Percentiles rank a stretch among this genome's conserved stretches.
phyloP scores from a whole-genome alignment of 1,140 invertebrate species.

The Epicauta chinensis region DNA sequence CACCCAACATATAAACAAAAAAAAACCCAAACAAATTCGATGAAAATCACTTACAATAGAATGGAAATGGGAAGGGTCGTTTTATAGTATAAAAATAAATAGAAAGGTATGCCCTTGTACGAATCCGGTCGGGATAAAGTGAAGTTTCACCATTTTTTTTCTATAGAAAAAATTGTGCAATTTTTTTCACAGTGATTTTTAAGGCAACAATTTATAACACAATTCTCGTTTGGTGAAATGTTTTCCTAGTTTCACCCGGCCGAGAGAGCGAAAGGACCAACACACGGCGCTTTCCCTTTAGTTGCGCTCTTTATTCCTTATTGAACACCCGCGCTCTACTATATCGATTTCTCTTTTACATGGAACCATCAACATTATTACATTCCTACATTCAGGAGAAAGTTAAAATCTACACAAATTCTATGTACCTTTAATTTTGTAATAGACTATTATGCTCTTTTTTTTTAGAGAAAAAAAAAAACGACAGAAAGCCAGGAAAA shows the following conservation, averaged over 20 bases:
- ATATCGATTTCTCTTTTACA: constrained; percentile 22
- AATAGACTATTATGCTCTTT: no score
- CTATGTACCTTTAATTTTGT: constrained; percentile 10
- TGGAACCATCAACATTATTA: constrained; percentile 12
- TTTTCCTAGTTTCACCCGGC: constrained; percentile 19
- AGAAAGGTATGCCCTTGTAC: no score
- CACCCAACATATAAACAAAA: no score
- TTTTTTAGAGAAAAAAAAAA: no score
- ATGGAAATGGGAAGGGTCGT: no score
- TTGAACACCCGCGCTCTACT: constrained; percentile 22
- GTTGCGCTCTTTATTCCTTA: constrained; percentile 20
- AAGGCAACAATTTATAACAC: constrained; percentile 12
- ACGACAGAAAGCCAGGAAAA: no score
- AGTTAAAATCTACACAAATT: constrained; percentile 14
- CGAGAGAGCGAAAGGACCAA: constrained; percentile 20
- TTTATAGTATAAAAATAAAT: no score
- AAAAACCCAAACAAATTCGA: no score
- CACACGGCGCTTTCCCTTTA: constrained; percentile 17
- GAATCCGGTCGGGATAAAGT: no score
- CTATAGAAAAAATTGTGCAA: no score
- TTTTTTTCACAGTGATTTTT: constrained; percentile 10
- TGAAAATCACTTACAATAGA: no score
- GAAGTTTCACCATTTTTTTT: neutral
- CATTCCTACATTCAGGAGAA: constrained; percentile 17
- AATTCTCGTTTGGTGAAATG: constrained; percentile 14